A percentile compares a stretch with the other conserved stretches of the same genome.
Evolutionary conservation across 2,797 vertebrate genomes (phyloP).

Genomic region (Lacerta viridis): DNA sequence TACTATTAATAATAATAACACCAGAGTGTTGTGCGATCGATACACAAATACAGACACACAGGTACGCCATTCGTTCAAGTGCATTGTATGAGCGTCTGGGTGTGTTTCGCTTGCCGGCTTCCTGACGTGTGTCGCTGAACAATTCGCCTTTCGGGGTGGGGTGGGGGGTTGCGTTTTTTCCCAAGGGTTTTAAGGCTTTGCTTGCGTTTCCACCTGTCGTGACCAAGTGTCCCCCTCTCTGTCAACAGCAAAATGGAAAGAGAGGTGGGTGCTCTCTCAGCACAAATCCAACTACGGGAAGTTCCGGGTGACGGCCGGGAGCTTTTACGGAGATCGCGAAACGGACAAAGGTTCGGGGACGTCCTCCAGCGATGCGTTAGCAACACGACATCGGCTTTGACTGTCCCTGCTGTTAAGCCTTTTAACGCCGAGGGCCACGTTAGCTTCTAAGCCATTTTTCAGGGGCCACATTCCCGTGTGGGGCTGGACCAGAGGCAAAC

Average conservation of each 20-base stretch:
- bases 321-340: conserved; percentile 89
- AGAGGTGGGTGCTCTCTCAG: conserved; percentile 88
- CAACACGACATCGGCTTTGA: background rate
- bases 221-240: conserved; percentile 30
- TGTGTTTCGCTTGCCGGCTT: no score
- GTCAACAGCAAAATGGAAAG: conserved; percentile 84
- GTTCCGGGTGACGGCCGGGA: conserved; percentile 87
- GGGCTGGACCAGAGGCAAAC: no score
- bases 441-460: no score
- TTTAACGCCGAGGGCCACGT: no score
- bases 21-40: no score
- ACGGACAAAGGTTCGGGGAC: conserved; percentile 85
- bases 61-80: no score
- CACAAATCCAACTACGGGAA: conserved; percentile 87
- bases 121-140: no score
- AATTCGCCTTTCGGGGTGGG: background rate
- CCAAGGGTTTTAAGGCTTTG: background rate
- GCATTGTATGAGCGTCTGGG: no score
- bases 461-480: background rate
- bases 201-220: background rate
- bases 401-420: background rate
- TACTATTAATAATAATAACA: no score
- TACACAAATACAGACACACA: no score
- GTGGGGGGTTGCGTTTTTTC: background rate
- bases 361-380: fast-evolving